These are phyloP conservation scores for Panagrolaimus sp. DNA, from an alignment of 1,140 invertebrate genomes.

Conservation along the genomic window DNA sequence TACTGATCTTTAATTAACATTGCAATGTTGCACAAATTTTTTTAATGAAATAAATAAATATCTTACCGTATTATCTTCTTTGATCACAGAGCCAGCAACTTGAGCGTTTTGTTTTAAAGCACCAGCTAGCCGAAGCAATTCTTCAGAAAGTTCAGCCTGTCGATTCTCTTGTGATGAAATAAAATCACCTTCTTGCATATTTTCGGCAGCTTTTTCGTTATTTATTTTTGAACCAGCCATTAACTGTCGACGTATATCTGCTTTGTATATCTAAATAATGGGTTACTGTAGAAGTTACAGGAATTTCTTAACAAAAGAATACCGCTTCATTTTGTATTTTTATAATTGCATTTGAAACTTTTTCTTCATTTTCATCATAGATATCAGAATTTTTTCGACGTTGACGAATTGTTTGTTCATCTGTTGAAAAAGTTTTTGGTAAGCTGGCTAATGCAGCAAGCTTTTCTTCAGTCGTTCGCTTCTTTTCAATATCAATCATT, in stretches of 20 bases:
- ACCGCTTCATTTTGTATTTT: constrained; percentile 16
- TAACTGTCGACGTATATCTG: constrained; percentile 39
- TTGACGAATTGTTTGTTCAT: constrained; percentile 18
- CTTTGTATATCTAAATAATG: constrained; percentile 35
- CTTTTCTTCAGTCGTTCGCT: constrained; percentile 27
- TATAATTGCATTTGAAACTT: constrained; percentile 29
- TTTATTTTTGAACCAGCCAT: constrained; percentile 23
- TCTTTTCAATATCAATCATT: constrained; percentile 44
- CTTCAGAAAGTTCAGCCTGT: constrained; percentile 40
- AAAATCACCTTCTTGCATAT: not conserved
- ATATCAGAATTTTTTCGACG: not conserved
- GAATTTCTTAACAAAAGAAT: not conserved
- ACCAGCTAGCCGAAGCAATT: constrained; percentile 46
- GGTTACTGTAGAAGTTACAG: not conserved
- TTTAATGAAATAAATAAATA: too few species aligned
- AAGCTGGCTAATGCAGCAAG: constrained; percentile 22
- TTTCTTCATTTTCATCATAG: constrained; percentile 18
- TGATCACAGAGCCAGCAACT: constrained; percentile 48
- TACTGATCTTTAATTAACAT: too few species aligned
- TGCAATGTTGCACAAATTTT: too few species aligned
- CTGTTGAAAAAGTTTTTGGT: constrained; percentile 21
- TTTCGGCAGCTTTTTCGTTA: not conserved
- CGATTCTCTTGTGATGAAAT: constrained; percentile 29
- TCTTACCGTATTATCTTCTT: constrained; percentile 50
- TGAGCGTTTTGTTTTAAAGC: constrained; percentile 48